Evolutionary conservation across 2,113 vertebrate species (phyloP).

Genomic region (Epinephelus cyanopodus): DNA sequence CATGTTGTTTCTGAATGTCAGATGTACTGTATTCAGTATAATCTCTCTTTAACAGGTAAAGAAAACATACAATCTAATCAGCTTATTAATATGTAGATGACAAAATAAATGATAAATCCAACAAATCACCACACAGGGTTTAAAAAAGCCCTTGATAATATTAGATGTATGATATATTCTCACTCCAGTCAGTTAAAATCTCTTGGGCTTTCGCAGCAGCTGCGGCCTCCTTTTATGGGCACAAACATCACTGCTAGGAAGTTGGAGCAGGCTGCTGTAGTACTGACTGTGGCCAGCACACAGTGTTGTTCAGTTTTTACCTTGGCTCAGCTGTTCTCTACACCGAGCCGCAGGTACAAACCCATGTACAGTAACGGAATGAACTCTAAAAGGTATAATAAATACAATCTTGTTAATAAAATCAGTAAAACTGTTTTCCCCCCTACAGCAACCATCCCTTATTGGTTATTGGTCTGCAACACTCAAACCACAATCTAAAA

Average conservation of each 20-base stretch:
- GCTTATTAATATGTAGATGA: background rate
- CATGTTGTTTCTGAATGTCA: slow-evolving; percentile 21
- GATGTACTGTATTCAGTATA: background rate
- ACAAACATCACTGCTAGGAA: background rate
- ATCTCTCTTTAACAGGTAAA: slow-evolving; percentile 54
- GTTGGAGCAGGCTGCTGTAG: background rate
- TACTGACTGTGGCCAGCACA: slow-evolving; percentile 26
- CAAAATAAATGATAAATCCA: slow-evolving; percentile 12
- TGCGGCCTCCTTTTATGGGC: slow-evolving; percentile 21
- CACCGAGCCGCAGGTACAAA: slow-evolving; percentile 13
- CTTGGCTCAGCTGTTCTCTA: background rate
- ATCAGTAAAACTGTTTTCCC: slow-evolving; percentile 16
- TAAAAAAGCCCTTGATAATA: slow-evolving; percentile 7
- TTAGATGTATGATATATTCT: background rate
- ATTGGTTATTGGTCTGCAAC: slow-evolving; percentile 27
- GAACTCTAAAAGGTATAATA: slow-evolving; percentile 19
- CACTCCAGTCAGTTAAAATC: slow-evolving; percentile 11
- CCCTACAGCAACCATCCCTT: slow-evolving; percentile 47
- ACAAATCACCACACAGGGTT: background rate
- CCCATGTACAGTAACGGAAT: slow-evolving; percentile 2
- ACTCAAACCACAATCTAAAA: slow-evolving; percentile 20
- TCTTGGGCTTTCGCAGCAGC: slow-evolving; percentile 27
- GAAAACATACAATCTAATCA: slow-evolving; percentile 5
- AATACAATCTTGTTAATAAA: slow-evolving; percentile 37
- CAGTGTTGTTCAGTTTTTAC: background rate